Base-by-base conservation (phyloP, 2,113 vertebrate species). In the Chaetorhynchus papuensis region DNA sequence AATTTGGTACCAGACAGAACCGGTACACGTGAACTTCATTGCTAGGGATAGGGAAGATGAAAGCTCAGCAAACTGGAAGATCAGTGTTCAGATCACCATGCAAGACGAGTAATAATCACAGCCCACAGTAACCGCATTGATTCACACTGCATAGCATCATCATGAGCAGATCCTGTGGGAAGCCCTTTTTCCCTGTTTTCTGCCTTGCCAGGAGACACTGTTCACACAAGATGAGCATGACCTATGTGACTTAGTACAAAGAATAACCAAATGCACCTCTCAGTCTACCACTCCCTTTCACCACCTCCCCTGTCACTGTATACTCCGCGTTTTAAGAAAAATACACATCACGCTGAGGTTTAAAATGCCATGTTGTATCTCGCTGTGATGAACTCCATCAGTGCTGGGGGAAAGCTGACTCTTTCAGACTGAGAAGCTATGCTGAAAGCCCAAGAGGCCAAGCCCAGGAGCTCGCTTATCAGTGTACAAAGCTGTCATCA, bases 401-500 rank as follows among this genome's bases (percentile, higher is more conserved):
- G n/a, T 72, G 53, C 61, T 72, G 33, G 30, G 18, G 65, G 80
- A 93, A 92, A 96, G 61, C 45, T 68, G 83, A 60, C 44, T 90
- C 93, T 44, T 84, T 93, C 69, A 94, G 76, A 31, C 49, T 4
- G 10, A 88, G 76, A 75, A 83, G 39, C 44, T 86, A 24, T 30
- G 52, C 44, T 89, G 92, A 95, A 59, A 93, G 77, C 44, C 68
- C 24, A 42, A 80, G 68, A 95, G 47, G 39, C 68, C 82, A 93
- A 86, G 64, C 66, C 75, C 68, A 74, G 82, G 70, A 95, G 53
- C 52, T 44, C 10, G 26, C 49, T 88, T 96, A 84, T 96, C 90
- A 57, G 64, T 81, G 65, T 92, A 86, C 94, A 95, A 90, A 96
- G 60, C 90, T 95, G 90, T 96, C 92, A 92, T 90, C 92, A 33